Percentiles rank a stretch among this genome's conserved stretches.
phyloP scores from a whole-genome alignment of 2,797 vertebrate genomes.

The Eutrigla gurnardus region DNA sequence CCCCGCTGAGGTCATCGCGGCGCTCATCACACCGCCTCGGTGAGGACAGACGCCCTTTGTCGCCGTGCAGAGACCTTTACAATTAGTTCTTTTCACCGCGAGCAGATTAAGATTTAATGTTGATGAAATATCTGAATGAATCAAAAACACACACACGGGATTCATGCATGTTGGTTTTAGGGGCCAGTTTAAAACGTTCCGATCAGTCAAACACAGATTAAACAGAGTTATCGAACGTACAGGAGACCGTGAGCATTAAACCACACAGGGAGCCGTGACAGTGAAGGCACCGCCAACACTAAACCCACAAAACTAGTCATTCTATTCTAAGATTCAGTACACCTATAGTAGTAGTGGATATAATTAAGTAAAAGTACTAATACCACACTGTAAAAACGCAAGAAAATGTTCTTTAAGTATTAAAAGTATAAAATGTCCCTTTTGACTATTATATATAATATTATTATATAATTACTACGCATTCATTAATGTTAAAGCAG shows the following conservation, averaged over 20 bases:
- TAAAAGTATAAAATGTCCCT: background rate
- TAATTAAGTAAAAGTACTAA: background rate
- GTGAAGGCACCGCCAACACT: background rate
- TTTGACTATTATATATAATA: background rate
- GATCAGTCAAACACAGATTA: conserved; percentile 35
- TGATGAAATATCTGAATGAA: background rate
- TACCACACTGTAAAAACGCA: background rate
- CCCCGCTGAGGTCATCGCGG: conserved; percentile 74
- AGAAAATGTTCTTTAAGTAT: background rate
- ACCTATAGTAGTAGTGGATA: background rate
- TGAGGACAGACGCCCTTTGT: conserved; percentile 72
- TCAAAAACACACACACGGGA: conserved; percentile 30
- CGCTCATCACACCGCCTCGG: conserved; percentile 46
- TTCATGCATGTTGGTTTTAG: conserved; percentile 49
- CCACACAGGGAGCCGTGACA: conserved; percentile 13
- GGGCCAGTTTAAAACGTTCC: conserved; percentile 13
- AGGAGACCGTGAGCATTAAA: conserved; percentile 64
- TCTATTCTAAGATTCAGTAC: background rate
- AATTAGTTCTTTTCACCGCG: conserved; percentile 2
- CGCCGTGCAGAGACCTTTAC: conserved; percentile 8
- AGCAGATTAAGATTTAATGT: background rate
- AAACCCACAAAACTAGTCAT: background rate
- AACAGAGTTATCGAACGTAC: conserved; percentile 44
- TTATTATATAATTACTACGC: background rate
- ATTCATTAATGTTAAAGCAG: background rate